Conservation (phyloP, 2,113 vertebrate species). For the Macrotus californicus region DNA sequence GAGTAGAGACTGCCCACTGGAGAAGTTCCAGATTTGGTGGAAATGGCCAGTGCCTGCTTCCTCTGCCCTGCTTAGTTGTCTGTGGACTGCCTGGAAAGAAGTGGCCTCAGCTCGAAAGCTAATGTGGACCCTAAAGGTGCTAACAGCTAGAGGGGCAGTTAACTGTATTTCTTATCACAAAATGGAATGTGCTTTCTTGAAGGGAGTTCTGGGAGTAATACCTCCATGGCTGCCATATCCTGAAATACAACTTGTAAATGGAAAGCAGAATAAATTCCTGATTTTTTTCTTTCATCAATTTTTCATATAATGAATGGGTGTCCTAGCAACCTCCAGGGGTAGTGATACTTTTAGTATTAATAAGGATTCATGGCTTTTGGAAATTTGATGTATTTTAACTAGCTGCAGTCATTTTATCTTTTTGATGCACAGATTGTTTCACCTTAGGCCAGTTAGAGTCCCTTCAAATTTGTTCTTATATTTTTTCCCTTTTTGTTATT, state of each 20-base stretch:
- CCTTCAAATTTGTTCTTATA: not conserved
- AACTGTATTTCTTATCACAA: not conserved
- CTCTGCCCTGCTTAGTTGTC: no score
- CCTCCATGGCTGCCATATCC: not conserved
- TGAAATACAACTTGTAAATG: constrained; percentile 10
- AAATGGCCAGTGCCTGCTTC: not conserved
- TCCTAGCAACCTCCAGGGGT: not conserved
- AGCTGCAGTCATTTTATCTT: not conserved
- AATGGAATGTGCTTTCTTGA: not conserved
- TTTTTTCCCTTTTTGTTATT: not conserved
- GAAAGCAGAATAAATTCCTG: not conserved
- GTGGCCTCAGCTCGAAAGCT: not conserved
- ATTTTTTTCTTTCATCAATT: not conserved
- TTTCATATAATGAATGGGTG: not conserved
- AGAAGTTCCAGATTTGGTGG: not conserved
- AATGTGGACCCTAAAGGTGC: not conserved
- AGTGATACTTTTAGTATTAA: not conserved
- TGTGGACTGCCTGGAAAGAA: no score
- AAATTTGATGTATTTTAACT: not conserved
- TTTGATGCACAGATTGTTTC: not conserved
- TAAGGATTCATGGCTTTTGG: not conserved
- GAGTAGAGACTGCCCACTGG: not conserved
- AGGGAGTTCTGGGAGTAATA: not conserved
- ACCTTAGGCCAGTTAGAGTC: not conserved
- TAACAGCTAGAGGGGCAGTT: not conserved